Evolutionary conservation across 2,113 vertebrate species (phyloP), one percentile per base, ranked within the genome.

Genomic region (Elephantulus edwardii): DNA sequence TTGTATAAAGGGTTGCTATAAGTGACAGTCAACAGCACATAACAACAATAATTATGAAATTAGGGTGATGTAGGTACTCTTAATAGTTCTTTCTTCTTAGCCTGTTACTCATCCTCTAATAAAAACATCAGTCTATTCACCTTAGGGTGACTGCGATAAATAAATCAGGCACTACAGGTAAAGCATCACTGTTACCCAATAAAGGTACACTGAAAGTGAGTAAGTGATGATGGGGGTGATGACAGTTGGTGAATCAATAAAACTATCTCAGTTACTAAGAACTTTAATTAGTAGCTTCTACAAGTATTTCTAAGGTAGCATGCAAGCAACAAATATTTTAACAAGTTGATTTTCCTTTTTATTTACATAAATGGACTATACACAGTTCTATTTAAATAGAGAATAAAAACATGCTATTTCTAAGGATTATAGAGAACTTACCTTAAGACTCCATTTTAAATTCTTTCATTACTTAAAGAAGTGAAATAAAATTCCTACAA

Each of bases 41-140:
- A n/a, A n/a, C n/a, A n/a, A n/a, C n/a, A n/a, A n/a, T n/a, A n/a
- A n/a, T n/a, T n/a, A n/a, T n/a, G n/a, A n/a, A 70, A 54, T 74
- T 35, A 85, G 48, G 38, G 81, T 54, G 42, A 42, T 33, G 26
- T 13, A 52, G 70, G 17, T 75, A 85, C 28, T 81, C 54, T 58
- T 79, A 94, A 64, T 4, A 86, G 77, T 17, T 71, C 70, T 83
- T 91, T 86, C 77, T 72, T 70, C 44, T 83, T 44, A 72, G 22
- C 16, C 75, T 24, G 2, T 26, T 68, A 81, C 6, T 56, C 80
- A 87, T 9, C 68, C 40, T 83, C 54, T 84, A 33, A 52, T 11
- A 83, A 83, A 85, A 70, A 91, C 24, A 48, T 42, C 8, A 40
- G 2, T n/a, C n/a, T n/a, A n/a, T 28, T 30, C 30, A 66, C 13